Conservation (phyloP, 2,888 invertebrate genomes). For the Lordiphosa andalusiaca region DNA sequence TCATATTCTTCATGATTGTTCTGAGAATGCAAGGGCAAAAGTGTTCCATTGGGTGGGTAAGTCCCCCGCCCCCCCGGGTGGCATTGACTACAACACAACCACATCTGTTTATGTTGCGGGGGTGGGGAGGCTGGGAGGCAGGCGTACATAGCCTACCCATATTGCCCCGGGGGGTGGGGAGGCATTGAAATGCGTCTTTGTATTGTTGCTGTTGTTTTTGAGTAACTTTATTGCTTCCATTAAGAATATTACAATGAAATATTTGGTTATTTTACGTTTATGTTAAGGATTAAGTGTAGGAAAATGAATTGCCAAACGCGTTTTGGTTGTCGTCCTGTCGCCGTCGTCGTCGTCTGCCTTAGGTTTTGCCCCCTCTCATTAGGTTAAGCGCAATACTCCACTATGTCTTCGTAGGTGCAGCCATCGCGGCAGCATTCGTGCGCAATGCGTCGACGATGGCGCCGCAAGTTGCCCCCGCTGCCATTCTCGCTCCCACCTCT, state of each 20-base stretch:
- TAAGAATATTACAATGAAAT: conserved; percentile 70
- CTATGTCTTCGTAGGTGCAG: conserved; percentile 62
- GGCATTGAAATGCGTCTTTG: conserved; percentile 18
- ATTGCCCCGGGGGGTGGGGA: not conserved
- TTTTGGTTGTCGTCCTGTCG: conserved; percentile 16
- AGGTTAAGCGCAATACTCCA: conserved; percentile 54
- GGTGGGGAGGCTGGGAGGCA: not conserved
- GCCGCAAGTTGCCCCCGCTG: conserved; percentile 32
- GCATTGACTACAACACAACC: conserved; percentile 15
- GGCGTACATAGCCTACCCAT: no score
- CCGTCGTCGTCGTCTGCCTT: conserved; percentile 6
- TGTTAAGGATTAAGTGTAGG: conserved; percentile 49
- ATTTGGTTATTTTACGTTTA: conserved; percentile 61
- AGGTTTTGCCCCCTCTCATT: not conserved
- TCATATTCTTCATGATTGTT: conserved; percentile 64
- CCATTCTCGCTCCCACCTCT: conserved; percentile 12
- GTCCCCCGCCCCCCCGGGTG: conserved; percentile 13
- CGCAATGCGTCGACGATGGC: conserved; percentile 52
- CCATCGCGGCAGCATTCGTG: conserved; percentile 61
- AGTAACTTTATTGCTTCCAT: conserved; percentile 70
- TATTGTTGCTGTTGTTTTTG: conserved; percentile 40
- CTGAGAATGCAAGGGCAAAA: conserved; percentile 46
- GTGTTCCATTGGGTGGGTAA: not conserved
- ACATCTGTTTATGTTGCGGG: conserved; percentile 4
- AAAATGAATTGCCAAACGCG: conserved; percentile 53